A percentile compares a stretch with the other conserved stretches of the same genome.
Evolutionary conservation across 37 sponge, comb jelly and placozoan genomes (phyloP).

Genomic region (Eunapius fragilis): DNA sequence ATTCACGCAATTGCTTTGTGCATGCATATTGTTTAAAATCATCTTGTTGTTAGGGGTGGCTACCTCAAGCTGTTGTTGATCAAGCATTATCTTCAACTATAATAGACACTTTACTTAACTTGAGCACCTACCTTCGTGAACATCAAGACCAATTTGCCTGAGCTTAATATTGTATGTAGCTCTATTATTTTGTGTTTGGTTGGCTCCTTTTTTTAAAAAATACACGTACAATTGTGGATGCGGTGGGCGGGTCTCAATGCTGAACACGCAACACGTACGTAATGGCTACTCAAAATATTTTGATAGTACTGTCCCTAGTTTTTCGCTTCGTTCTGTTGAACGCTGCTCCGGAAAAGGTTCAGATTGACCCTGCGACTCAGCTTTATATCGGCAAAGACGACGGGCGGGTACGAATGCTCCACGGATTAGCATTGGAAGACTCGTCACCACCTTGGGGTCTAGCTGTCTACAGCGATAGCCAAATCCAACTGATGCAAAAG

Average conservation of each 20-base stretch:
- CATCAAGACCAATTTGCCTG: neutral
- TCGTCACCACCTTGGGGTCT: neutral
- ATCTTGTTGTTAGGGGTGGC: neutral
- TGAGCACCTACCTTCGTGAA: neutral
- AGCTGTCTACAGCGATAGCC: neutral
- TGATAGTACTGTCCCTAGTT: neutral
- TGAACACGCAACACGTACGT: neutral
- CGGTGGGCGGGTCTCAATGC: neutral
- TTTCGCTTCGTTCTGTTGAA: neutral
- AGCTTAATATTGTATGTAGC: neutral
- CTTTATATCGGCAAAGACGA: constrained; percentile 13
- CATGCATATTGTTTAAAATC: neutral
- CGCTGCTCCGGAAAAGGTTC: constrained; percentile 11
- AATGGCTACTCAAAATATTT: neutral
- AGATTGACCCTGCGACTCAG: constrained; percentile 21
- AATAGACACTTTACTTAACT: neutral
- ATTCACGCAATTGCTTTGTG: neutral
- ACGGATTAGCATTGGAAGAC: constrained; percentile 38
- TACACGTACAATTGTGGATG: neutral
- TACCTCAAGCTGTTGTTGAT: neutral
- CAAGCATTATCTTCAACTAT: neutral
- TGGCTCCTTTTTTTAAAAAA: no score
- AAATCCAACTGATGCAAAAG: constrained; percentile 33
- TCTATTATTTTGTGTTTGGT: neutral
- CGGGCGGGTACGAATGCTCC: constrained; percentile 32